phyloP scores from a whole-genome alignment of 2,113 vertebrate genomes.

The Bufo gargarizans region DNA sequence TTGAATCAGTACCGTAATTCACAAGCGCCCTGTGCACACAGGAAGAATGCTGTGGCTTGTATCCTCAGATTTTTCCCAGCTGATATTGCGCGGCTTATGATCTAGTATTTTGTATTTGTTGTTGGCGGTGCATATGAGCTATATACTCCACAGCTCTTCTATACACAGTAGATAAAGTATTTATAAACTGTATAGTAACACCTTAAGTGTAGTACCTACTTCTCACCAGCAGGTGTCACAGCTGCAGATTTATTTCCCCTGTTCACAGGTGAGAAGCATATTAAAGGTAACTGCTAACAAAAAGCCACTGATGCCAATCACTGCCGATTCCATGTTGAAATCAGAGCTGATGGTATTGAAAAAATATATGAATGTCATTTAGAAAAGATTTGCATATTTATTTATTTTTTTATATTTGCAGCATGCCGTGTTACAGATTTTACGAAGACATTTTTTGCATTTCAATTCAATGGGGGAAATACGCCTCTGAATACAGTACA shows the following conservation, averaged over 20 bases:
- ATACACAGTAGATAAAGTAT: neutral
- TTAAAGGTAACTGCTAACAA: neutral
- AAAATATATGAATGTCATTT: too few species aligned
- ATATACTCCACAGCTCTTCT: too few species aligned
- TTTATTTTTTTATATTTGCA: too few species aligned
- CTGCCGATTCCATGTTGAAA: too few species aligned
- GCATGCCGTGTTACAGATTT: too few species aligned
- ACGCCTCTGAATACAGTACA: too few species aligned
- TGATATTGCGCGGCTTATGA: neutral
- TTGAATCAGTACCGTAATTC: conserved; percentile 64
- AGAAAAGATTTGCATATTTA: too few species aligned
- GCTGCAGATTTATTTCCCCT: neutral
- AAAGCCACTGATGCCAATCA: neutral
- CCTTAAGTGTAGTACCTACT: neutral
- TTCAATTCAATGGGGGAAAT: too few species aligned
- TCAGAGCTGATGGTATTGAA: too few species aligned
- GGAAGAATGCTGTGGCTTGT: neutral
- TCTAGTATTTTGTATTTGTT: neutral
- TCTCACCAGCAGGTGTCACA: neutral
- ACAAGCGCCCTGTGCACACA: conserved; percentile 21
- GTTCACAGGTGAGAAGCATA: neutral
- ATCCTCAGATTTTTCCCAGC: neutral
- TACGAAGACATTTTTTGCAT: too few species aligned
- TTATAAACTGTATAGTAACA: neutral
- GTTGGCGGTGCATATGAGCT: neutral